A percentile compares a stretch with the other conserved stretches of the same genome.
These are phyloP conservation scores for Tenualosa ilisha DNA, from an alignment of 2,797 vertebrate genomes.

Conservation along the genomic window DNA sequence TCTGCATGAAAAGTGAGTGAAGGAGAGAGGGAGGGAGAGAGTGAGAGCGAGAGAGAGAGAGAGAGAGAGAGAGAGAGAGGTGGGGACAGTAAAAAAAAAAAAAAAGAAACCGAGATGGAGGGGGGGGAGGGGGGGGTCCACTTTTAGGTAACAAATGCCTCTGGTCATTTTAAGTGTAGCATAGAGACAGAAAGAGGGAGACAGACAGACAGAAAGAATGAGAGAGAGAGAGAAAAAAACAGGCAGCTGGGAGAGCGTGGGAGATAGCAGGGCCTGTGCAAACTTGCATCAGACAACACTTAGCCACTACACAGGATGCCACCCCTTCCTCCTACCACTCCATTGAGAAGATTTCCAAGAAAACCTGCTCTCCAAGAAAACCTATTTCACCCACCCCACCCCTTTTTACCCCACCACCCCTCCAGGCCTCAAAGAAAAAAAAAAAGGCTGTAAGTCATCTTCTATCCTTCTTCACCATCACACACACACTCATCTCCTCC, in stretches of 20 bases:
- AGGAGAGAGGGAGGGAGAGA: not conserved
- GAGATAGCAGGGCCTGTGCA: not conserved
- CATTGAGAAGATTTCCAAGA: not conserved
- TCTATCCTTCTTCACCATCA: not conserved
- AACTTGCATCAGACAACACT: not conserved
- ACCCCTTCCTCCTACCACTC: not conserved
- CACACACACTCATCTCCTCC: slow-evolving; percentile 4
- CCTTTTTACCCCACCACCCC: not conserved
- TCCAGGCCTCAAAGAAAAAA: not conserved
- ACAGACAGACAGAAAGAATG: too few relatives aligned
- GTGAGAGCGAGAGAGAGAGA: not conserved
- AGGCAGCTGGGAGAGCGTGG: not conserved
- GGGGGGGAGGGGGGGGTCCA: not conserved
- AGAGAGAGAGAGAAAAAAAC: not conserved
- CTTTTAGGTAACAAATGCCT: not conserved
- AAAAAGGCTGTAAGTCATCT: not conserved
- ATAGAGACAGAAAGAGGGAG: not conserved
- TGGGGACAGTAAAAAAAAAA: too few relatives aligned
- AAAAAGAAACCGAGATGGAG: not conserved
- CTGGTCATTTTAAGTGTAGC: not conserved
- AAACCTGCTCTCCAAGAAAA: not conserved
- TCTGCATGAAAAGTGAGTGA: slow-evolving; percentile 11
- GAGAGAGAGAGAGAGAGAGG: slow-evolving; percentile 1
- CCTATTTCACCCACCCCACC: not conserved
- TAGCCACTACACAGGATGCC: not conserved